Percentiles rank a stretch among this genome's conserved stretches.
These are phyloP conservation scores for Dreissena polymorpha DNA, from an alignment of 1,140 invertebrate genomes.

Conservation along the genomic window DNA sequence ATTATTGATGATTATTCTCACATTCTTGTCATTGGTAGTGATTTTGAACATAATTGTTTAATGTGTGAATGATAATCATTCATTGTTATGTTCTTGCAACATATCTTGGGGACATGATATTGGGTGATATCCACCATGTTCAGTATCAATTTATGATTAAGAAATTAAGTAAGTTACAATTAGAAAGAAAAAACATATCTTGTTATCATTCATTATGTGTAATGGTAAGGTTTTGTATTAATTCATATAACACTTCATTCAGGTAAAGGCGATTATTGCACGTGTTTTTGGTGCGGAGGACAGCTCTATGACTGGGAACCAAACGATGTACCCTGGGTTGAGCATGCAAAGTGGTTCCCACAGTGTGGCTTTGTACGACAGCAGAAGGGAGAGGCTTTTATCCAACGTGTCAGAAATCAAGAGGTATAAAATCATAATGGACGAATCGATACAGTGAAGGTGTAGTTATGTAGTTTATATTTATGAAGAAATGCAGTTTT, in stretches of 20 bases:
- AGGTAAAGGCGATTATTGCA: constrained; percentile 65
- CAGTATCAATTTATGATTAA: no score
- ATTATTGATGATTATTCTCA: no score
- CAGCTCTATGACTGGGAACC: constrained; percentile 70
- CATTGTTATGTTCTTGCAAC: no score
- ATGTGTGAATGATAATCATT: no score
- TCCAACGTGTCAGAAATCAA: constrained; percentile 33
- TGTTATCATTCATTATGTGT: no score
- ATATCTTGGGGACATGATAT: no score
- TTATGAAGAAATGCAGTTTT: neutral
- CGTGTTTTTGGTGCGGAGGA: constrained; percentile 71
- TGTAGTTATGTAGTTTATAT: constrained; percentile 9
- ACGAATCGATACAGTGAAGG: neutral
- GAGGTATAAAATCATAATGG: constrained; percentile 11
- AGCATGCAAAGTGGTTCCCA: constrained; percentile 55
- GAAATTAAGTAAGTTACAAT: no score
- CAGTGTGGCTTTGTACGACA: constrained; percentile 35
- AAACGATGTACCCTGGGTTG: constrained; percentile 63
- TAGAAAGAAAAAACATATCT: no score
- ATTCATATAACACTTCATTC: neutral
- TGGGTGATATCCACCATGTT: no score
- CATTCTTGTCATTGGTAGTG: no score
- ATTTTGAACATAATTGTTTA: no score
- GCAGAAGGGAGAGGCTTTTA: constrained; percentile 38
- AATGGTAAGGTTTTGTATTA: neutral